Evolutionary conservation across 2,797 vertebrate genomes (phyloP), one percentile per base, ranked within the genome.

Genomic region (Eurystomus glaucurus): DNA sequence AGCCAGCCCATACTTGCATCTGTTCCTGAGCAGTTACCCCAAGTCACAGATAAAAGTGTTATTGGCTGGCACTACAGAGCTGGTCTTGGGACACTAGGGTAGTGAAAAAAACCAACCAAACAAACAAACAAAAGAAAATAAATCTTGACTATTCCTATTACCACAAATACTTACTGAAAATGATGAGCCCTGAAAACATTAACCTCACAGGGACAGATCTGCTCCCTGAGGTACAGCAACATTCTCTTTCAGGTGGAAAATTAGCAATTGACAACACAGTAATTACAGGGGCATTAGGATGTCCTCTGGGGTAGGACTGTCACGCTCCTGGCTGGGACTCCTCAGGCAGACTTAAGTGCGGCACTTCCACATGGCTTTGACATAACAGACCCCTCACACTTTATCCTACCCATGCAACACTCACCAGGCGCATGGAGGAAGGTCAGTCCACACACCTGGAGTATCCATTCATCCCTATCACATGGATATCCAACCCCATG

Each of bases 361-460:
- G 54, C 50, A 35, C 29, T 70, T 77, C 45, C 31, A 41, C 14
- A 29, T 0, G 1, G 50, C 58, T 66, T 23, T 0, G 0, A 2
- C 8, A 4, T 2, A 28, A 33, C 55, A 64, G 52, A 60, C 29
- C 26, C 52, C 55, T 37, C 51, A 21, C 50, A 1, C 37, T 72
- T n/a, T 46, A 39, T 33, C 64, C 85, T 14, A 4, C 16, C 13
- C 1, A 3, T 2, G 7, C 65, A 52, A 2, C 13, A 5, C 41
- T 26, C 0, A 0, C 9, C 68, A 61, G 80, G 54, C 2, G 0
- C 18, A 2, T 10, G 45, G 45, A 71, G 33, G 31, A 60, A 80
- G 41, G 52, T 66, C 69, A 51, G 48, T 31, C 26, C 21, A 72
- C 46, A 54, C 28, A 9, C 10, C n/a, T 70, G 58, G n/a, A 62